Evolutionary conservation across 2,888 invertebrate species (phyloP).

Genomic region (Notodonta dromedarius): DNA sequence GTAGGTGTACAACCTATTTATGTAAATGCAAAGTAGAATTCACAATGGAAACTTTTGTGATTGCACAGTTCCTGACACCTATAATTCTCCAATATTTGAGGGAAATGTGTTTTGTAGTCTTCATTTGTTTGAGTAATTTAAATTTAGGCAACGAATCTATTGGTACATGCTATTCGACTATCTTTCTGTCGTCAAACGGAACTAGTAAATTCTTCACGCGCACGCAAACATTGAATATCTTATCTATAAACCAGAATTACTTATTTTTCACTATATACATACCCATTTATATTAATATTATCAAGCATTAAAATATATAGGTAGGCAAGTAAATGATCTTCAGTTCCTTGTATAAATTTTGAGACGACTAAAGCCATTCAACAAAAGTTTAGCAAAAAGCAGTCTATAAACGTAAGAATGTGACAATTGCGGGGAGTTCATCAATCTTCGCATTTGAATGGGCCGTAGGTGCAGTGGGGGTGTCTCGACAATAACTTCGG

Average conservation of each 20-base stretch:
- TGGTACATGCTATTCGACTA: background rate
- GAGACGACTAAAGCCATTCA: constrained; percentile 54
- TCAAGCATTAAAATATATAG: constrained; percentile 14
- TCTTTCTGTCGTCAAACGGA: background rate
- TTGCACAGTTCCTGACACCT: background rate
- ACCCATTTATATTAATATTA: constrained; percentile 20
- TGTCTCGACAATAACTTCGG: constrained; percentile 76
- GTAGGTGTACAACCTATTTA: constrained; percentile 28
- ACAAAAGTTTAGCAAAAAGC: constrained; percentile 58
- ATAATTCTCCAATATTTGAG: too few relatives aligned
- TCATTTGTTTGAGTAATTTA: too few relatives aligned
- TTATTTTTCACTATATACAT: background rate
- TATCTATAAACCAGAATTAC: background rate
- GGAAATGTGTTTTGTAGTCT: too few relatives aligned
- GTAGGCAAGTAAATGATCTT: constrained; percentile 4
- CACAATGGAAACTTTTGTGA: constrained; percentile 1
- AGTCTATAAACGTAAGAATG: constrained; percentile 77
- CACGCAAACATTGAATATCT: background rate
- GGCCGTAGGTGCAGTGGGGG: constrained; percentile 57
- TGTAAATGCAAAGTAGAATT: constrained; percentile 1
- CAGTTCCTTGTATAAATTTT: constrained; percentile 16
- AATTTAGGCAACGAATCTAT: background rate
- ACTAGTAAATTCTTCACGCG: background rate
- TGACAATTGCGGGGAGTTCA: constrained; percentile 79
- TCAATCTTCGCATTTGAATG: constrained; percentile 78